Evolutionary conservation across 2,797 vertebrate genomes (phyloP).

Genomic region (Acrossocheilus wenchowensis): DNA sequence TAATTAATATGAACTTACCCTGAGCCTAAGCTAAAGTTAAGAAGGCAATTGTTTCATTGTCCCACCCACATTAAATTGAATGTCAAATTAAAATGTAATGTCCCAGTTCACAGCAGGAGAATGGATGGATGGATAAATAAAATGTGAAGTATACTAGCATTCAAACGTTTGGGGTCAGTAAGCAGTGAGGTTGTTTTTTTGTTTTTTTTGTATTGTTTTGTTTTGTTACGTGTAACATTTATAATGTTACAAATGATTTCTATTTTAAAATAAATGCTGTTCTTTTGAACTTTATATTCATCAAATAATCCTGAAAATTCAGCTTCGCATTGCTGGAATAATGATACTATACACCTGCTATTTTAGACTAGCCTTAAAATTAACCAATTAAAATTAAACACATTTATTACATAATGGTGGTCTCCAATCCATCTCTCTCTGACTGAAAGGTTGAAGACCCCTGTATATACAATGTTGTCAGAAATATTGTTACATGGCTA

Average conservation of each 20-base stretch:
- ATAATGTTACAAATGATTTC: no score
- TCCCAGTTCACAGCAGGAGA: background rate
- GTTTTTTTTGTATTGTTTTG: no score
- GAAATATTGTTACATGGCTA: background rate
- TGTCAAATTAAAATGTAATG: slow-evolving; percentile 5
- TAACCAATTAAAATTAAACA: background rate
- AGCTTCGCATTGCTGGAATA: background rate
- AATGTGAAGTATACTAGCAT: background rate
- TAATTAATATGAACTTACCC: background rate
- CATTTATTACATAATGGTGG: no score
- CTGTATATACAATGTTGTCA: background rate
- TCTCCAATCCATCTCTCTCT: background rate
- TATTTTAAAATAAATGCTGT: no score
- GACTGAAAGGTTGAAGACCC: background rate
- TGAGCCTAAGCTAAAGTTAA: background rate
- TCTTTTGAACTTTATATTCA: no score
- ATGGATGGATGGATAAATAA: background rate
- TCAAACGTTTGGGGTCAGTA: background rate
- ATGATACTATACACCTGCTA: background rate
- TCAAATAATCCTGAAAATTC: no score
- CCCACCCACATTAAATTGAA: background rate
- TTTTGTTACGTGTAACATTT: no score
- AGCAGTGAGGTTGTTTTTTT: no score
- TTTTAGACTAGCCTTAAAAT: background rate
- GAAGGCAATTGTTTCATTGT: background rate